Base-by-base conservation (phyloP, 1,140 invertebrate genomes). In the Zaprionus lachaisei region DNA sequence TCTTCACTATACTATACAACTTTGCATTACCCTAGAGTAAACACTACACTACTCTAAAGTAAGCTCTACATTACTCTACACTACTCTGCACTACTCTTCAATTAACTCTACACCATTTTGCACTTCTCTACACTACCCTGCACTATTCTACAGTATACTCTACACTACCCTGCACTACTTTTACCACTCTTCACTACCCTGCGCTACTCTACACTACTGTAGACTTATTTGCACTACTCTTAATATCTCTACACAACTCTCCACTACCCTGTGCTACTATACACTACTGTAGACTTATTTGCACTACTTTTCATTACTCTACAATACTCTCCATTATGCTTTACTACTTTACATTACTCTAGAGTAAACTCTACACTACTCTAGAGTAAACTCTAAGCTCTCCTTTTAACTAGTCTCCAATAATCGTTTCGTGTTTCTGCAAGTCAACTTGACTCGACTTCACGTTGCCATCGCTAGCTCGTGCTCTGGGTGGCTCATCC, bases 391-490 rank as follows among this genome's bases (percentile, higher is more conserved):
- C 4, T 20, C 20, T 20, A 20, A 0, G 1, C 20, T 20, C 20
- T 49, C 4, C n/a, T 20, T 1, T 49, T 12, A 4, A 41, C 2
- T 9, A n/a, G 5, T n/a, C 38, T 31, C 31, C 9, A 3, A 47
- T 49, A 49, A 11, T 22, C 0, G 2, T 3, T 6, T 44, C 7
- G 0, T 17, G 5, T n/a, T n/a, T 11, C n/a, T 7, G 7, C 6
- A 3, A 47, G 1, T 17, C 9, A 47, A 7, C 2, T 6, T 17
- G 14, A 47, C 22, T 11, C 2, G 1, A 41, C 28, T 15, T 5
- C 47, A 51, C 15, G 60, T 7, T 65, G 9, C 31, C 62, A 65
- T 55, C 62, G 3, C 62, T 55, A 55, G 62, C 51, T 34, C 47
- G 41, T 51, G 20, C 22, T 55, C 20, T 12, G 47, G 47, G 17